Evolutionary conservation across 1,140 invertebrate species (phyloP), one percentile per base, ranked within the genome.

Genomic region (Temnothorax longispinosus): DNA sequence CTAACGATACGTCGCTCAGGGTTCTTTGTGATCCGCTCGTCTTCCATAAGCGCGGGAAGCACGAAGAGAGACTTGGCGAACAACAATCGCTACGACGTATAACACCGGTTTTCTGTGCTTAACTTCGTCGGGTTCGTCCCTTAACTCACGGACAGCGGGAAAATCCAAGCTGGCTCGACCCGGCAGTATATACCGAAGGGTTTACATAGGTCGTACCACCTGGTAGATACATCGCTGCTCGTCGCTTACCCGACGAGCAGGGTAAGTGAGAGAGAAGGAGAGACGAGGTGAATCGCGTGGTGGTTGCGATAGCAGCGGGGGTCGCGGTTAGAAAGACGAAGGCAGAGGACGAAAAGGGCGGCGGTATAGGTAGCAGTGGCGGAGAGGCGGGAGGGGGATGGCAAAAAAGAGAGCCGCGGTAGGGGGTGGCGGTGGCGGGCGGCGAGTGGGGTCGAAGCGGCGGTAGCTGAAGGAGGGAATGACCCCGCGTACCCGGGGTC

Each of bases 401-500:
- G 88, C 64, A 69, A 74, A 75, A 76, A 89, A 71, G 65, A 71
- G 65, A 69, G 81, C 62, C 41, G 32, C 35, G 84, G 72, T 72
- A 85, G 84, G 27, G 54, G 76, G 38, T 80, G 69, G 87, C 27
- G 32, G 60, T 81, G 54, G 85, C 72, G 84, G 88, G 89, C 58
- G 84, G 87, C 64, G 77, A 85, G 90, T 85, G 86, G 65, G 88
- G 84, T 84, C 21, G 86, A 64, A 87, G 84, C 89, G 87, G 44
- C 86, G 89, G 88, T 88, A 91, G 86, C 88, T 89, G 89, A 92
- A 91, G 91, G 92, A 90, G 92, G 91, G 93, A 93, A 93, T 94
- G 93, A 94, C 93, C 93, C 93, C 92, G 89, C 86, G 82, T 72
- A 90, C 52, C 89, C 91, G 92, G 90, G 93, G 93, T 94, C 93